Conservation (phyloP, 2,888 invertebrate species). For the Parnassius mnemosyne region DNA sequence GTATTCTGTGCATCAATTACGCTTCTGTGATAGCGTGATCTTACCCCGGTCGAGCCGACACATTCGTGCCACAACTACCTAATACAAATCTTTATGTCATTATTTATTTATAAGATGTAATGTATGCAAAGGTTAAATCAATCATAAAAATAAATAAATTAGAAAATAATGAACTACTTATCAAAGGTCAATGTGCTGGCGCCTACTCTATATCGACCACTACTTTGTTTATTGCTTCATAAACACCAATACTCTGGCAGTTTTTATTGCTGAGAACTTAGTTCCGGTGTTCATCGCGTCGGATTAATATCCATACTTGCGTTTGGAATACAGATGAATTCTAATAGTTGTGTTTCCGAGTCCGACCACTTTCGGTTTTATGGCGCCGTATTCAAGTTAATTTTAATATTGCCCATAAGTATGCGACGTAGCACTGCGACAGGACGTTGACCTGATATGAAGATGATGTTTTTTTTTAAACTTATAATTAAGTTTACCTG, state of each 20-base stretch:
- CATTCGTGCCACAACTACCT: too few relatives aligned
- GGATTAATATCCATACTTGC: conserved; percentile 63
- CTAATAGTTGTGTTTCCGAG: conserved; percentile 39
- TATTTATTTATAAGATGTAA: neutral
- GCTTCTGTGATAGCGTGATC: too few relatives aligned
- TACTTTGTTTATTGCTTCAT: conserved; percentile 69
- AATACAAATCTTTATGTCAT: too few relatives aligned
- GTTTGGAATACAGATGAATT: conserved; percentile 57
- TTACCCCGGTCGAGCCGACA: too few relatives aligned
- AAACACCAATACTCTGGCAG: conserved; percentile 69
- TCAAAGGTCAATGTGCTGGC: conserved; percentile 19
- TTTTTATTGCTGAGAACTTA: conserved; percentile 67
- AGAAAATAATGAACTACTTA: conserved; percentile 21
- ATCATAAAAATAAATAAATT: conserved; percentile 8
- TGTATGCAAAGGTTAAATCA: neutral
- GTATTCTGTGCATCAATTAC: too few relatives aligned
- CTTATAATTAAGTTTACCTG: too few relatives aligned
- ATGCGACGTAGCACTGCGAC: neutral
- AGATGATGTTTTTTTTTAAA: neutral
- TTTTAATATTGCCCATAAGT: conserved; percentile 5
- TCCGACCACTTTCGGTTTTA: conserved; percentile 39
- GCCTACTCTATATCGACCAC: conserved; percentile 54
- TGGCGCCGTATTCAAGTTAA: conserved; percentile 23
- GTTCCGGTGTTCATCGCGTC: conserved; percentile 53
- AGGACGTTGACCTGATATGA: neutral